phyloP scores from a whole-genome alignment of 2,113 vertebrate genomes.

The Beaufortia kweichowensis region DNA sequence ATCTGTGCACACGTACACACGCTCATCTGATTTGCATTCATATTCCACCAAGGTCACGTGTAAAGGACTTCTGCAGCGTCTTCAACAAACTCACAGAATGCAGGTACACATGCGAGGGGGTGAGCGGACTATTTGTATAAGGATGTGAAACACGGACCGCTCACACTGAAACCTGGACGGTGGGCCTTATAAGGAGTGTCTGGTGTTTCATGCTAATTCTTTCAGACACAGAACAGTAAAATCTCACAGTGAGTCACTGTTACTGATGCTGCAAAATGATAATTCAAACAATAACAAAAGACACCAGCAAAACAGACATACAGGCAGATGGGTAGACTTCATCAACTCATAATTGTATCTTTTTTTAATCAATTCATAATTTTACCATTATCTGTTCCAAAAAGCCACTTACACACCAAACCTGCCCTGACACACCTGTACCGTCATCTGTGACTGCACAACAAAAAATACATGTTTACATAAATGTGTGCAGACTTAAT shows the following conservation, averaged over 20 bases:
- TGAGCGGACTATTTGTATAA: slow-evolving; percentile 19
- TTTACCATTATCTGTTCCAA: too few species aligned
- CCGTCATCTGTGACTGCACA: too few species aligned
- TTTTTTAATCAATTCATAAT: too few species aligned
- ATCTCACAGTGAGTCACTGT: neutral
- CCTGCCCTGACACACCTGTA: too few species aligned
- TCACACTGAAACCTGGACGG: slow-evolving; percentile 13
- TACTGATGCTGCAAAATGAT: neutral
- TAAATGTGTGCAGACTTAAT: too few species aligned
- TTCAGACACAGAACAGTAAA: slow-evolving; percentile 23
- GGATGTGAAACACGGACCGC: slow-evolving; percentile 11
- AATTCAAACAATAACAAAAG: too few species aligned
- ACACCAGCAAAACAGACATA: too few species aligned
- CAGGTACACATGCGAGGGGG: too few species aligned
- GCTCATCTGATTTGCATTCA: slow-evolving; percentile 8
- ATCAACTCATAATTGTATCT: too few species aligned
- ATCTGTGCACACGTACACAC: neutral
- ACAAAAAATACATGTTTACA: too few species aligned
- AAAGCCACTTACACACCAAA: too few species aligned
- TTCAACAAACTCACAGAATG: slow-evolving; percentile 15
- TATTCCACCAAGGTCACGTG: slow-evolving; percentile 17
- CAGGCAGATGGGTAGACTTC: too few species aligned
- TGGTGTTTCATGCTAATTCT: slow-evolving; percentile 11
- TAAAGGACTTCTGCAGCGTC: slow-evolving; percentile 6
- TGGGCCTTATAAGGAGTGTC: neutral